A percentile compares a stretch with the other conserved stretches of the same genome.
These are phyloP conservation scores for Antigone vipio DNA, from an alignment of 2,113 vertebrate species.

Conservation along the genomic window DNA sequence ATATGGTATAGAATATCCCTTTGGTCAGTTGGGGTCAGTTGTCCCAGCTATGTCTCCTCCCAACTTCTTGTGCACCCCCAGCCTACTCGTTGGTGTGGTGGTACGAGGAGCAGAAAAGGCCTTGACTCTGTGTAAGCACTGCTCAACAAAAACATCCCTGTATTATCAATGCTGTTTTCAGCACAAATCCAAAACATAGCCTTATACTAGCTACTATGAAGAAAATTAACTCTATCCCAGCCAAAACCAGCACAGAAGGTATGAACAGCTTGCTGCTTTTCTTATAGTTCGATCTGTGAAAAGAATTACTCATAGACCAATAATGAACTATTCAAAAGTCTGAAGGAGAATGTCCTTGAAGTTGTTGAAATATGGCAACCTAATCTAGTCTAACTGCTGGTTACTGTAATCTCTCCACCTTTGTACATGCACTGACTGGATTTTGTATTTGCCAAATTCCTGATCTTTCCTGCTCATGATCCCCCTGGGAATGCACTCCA, in stretches of 20 bases:
- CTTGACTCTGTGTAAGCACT: too few species aligned
- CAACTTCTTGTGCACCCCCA: too few species aligned
- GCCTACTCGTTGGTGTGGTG: too few species aligned
- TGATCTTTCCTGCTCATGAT: neutral
- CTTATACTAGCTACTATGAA: too few species aligned
- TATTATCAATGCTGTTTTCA: too few species aligned
- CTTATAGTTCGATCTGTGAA: neutral
- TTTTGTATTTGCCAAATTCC: neutral
- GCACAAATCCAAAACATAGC: too few species aligned
- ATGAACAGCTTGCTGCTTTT: neutral
- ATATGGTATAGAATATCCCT: too few species aligned
- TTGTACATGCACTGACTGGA: neutral
- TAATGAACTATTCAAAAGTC: neutral
- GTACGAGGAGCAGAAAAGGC: too few species aligned
- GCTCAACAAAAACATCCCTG: too few species aligned
- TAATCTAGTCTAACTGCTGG: neutral
- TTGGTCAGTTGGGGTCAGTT: too few species aligned
- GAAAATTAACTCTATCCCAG: too few species aligned
- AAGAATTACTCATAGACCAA: neutral
- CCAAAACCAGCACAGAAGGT: neutral
- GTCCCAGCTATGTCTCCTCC: too few species aligned
- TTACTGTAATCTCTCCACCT: neutral
- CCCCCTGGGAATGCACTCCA: neutral
- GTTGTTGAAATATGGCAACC: neutral
- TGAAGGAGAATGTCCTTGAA: neutral